Percentiles rank a stretch among this genome's conserved stretches.
phyloP scores from a whole-genome alignment of 1,140 invertebrate genomes.

The Dinoponera quadriceps region DNA sequence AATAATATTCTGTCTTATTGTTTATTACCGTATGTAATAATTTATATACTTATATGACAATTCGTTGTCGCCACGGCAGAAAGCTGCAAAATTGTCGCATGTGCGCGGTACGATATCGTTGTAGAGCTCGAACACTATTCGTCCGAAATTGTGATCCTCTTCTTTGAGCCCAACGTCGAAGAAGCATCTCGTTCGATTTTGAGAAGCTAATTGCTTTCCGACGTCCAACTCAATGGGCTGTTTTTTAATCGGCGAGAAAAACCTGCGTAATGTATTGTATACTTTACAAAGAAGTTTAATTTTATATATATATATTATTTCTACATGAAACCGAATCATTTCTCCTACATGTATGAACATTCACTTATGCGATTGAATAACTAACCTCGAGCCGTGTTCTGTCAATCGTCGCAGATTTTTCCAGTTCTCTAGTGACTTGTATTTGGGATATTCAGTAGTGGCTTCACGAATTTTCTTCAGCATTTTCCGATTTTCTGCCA shows the following conservation, averaged over 20 bases:
- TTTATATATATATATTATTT: too few species aligned
- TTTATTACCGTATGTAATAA: constrained; percentile 13
- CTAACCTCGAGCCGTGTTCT: constrained; percentile 9
- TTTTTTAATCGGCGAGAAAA: constrained; percentile 19
- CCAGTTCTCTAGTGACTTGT: constrained; percentile 71
- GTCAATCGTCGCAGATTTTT: constrained; percentile 49
- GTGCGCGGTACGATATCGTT: constrained; percentile 88
- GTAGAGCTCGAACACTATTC: constrained; percentile 87
- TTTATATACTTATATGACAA: constrained; percentile 79
- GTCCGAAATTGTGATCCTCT: constrained; percentile 81
- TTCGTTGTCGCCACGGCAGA: constrained; percentile 85
- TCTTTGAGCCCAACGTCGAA: constrained; percentile 79
- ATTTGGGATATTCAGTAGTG: constrained; percentile 66
- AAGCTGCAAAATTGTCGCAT: constrained; percentile 88
- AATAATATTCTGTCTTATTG: background rate
- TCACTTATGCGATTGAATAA: background rate
- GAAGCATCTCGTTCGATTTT: constrained; percentile 76
- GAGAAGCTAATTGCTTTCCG: constrained; percentile 14
- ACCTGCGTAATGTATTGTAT: constrained; percentile 13
- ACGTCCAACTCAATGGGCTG: background rate
- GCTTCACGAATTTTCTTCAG: constrained; percentile 64
- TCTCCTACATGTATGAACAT: too few species aligned
- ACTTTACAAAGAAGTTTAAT: background rate
- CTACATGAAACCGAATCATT: too few species aligned
- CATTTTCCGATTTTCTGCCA: constrained; percentile 69